Percentiles rank a stretch among this genome's conserved stretches.
phyloP scores from a whole-genome alignment of 2,797 vertebrate species.

The Scolopax rusticola region DNA sequence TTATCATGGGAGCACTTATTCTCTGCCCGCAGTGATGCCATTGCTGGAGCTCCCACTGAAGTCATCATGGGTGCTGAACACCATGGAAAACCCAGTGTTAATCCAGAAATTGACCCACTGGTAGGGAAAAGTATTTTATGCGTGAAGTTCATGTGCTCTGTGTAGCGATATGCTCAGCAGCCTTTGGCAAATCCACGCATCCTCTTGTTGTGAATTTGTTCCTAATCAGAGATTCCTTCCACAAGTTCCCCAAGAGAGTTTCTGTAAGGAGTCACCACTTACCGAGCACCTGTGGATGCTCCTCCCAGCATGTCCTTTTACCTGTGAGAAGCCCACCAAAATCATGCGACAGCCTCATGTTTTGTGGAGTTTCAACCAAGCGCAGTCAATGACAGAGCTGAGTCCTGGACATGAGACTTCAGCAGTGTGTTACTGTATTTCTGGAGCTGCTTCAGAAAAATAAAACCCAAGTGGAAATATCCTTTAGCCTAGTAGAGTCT shows the following conservation, averaged over 20 bases:
- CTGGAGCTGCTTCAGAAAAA: not conserved
- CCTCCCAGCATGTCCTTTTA: not conserved
- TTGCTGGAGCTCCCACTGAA: not conserved
- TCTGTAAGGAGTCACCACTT: not conserved
- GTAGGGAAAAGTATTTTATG: not conserved
- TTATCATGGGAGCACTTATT: not conserved
- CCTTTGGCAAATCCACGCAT: not conserved
- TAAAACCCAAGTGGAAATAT: constrained; percentile 1
- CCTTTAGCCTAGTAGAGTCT: not conserved
- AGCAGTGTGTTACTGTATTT: not conserved
- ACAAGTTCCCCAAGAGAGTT: not conserved
- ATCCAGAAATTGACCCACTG: not conserved
- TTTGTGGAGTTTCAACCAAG: not conserved
- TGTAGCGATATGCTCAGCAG: not conserved
- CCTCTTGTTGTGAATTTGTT: not conserved
- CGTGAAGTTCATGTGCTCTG: not conserved
- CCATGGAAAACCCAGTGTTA: not conserved
- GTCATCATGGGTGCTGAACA: not conserved
- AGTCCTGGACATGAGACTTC: not conserved
- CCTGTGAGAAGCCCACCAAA: not conserved
- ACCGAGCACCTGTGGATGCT: not conserved
- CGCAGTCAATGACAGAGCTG: fast-evolving
- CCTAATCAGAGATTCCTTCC: not conserved
- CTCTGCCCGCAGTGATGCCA: not conserved
- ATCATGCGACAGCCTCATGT: not conserved